Percentiles rank a stretch among this genome's conserved stretches.
phyloP scores from a whole-genome alignment of 2,113 vertebrate genomes.

The Marmota flaviventris region DNA sequence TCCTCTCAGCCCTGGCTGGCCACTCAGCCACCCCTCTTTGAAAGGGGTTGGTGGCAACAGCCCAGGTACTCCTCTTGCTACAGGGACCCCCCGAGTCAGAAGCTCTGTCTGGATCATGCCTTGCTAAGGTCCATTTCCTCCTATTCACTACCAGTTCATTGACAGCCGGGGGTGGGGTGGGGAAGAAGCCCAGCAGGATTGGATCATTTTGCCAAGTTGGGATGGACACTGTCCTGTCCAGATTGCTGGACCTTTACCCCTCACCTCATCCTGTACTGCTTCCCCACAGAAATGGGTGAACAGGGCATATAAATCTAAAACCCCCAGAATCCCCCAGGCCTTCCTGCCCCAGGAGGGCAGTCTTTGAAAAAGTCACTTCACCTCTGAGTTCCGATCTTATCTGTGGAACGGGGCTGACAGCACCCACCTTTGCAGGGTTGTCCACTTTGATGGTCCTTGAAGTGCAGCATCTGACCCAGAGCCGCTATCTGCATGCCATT shows the following conservation, averaged over 20 bases:
- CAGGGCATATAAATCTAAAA: background rate
- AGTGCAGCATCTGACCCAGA: background rate
- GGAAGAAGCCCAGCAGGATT: background rate
- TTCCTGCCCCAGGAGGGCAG: background rate
- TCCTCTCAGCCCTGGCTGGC: background rate
- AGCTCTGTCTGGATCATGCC: background rate
- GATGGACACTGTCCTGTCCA: background rate
- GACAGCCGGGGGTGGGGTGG: background rate
- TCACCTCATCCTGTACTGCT: too few species aligned
- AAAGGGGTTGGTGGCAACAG: background rate
- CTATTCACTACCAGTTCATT: background rate
- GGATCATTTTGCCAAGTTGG: background rate
- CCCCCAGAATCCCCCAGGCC: too few species aligned
- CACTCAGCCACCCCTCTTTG: background rate
- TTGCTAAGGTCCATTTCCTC: background rate
- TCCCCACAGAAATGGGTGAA: background rate
- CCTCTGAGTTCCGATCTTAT: background rate
- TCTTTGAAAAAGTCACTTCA: background rate
- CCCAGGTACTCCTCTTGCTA: background rate
- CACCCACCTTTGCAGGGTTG: fast-evolving
- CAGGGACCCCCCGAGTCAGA: background rate
- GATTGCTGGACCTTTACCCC: background rate
- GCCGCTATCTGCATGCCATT: too few species aligned
- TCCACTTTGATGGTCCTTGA: background rate
- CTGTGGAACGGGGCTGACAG: background rate